Percentiles rank a stretch among this genome's conserved stretches.
These are phyloP conservation scores for Congeria kusceri DNA, from an alignment of 2,888 invertebrate species.

Conservation along the genomic window DNA sequence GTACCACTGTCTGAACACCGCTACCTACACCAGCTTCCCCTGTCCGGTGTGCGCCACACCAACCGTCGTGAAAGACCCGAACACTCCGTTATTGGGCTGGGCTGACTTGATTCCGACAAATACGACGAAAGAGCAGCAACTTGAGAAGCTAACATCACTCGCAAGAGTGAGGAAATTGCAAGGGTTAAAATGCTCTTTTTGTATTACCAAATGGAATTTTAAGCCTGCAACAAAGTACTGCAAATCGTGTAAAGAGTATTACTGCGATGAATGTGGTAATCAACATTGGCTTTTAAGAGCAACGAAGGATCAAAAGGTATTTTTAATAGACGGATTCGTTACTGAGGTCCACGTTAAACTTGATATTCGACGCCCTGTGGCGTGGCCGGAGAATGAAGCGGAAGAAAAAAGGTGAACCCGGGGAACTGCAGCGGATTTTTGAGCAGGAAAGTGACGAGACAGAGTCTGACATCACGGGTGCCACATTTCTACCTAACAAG, in stretches of 20 bases:
- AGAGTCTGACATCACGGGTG: too few relatives aligned
- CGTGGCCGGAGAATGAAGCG: background rate
- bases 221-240: slow-evolving; percentile 47
- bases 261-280: slow-evolving; percentile 60
- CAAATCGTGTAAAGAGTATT: slow-evolving; percentile 57
- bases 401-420: background rate
- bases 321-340: slow-evolving; percentile 45
- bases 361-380: slow-evolving; percentile 38
- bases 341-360: slow-evolving; percentile 25
- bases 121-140: slow-evolving; percentile 5
- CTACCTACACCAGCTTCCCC: slow-evolving; percentile 19
- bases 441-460: slow-evolving; percentile 8
- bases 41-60: slow-evolving; percentile 39
- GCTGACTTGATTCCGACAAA: slow-evolving; percentile 42
- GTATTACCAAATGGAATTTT: slow-evolving; percentile 38
- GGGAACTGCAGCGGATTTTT: background rate
- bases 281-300: slow-evolving; percentile 54
- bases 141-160: slow-evolving; percentile 34
- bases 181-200: slow-evolving; percentile 26
- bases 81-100: slow-evolving; percentile 44
- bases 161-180: slow-evolving; percentile 14
- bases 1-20: slow-evolving; percentile 35
- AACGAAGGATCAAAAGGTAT: slow-evolving; percentile 51
- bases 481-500: slow-evolving; percentile 36
- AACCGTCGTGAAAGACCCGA: slow-evolving; percentile 22